Conservation (phyloP, 2,113 vertebrate species). For the Cyanoderma ruficeps region DNA sequence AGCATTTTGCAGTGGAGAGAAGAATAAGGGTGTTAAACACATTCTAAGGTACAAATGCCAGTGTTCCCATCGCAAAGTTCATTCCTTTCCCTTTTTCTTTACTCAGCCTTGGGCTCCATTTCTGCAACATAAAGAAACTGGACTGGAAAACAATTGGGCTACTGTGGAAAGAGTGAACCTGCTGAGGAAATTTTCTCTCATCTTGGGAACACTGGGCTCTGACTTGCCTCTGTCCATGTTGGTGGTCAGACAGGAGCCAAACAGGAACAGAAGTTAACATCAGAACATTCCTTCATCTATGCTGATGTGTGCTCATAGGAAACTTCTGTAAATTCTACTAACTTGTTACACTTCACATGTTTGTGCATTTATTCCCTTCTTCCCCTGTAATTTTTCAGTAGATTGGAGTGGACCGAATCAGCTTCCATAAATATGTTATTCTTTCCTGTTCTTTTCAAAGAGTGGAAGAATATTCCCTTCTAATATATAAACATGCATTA, state of each 20-base stretch:
- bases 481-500: not conserved
- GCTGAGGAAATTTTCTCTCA: not conserved
- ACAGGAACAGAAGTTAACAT: not conserved
- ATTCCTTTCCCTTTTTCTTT: not conserved
- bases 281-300: not conserved
- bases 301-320: not conserved
- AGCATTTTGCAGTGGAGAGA: not conserved
- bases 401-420: not conserved
- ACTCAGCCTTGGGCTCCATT: not conserved
- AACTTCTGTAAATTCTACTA: not conserved
- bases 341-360: not conserved
- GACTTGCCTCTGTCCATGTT: accelerated
- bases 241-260: not conserved
- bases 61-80: not conserved
- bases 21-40: not conserved
- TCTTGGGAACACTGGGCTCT: not conserved
- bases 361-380: not conserved
- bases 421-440: not conserved
- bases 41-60: not conserved
- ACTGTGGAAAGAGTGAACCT: not conserved
- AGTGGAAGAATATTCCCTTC: not conserved
- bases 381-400: not conserved
- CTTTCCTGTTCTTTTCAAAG: not conserved
- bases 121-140: not conserved
- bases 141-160: not conserved